A percentile compares a stretch with the other conserved stretches of the same genome.
These are phyloP conservation scores for Catamblyrhynchus diadema DNA, from an alignment of 2,797 vertebrate genomes.

Conservation along the genomic window DNA sequence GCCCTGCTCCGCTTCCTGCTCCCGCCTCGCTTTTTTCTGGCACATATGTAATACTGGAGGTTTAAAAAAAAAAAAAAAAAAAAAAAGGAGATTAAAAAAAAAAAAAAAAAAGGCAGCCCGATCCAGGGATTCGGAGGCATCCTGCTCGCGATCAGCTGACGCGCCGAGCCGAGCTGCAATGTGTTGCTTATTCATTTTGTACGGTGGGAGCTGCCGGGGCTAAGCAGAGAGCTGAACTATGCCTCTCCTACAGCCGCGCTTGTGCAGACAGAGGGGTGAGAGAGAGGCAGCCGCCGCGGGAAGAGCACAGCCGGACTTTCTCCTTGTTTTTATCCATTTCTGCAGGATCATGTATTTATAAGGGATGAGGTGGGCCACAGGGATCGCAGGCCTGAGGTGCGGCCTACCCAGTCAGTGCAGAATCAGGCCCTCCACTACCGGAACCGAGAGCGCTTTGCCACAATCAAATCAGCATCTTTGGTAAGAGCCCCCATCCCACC, in stretches of 20 bases:
- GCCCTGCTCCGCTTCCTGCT: slow-evolving; percentile 56
- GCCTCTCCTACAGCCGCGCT: slow-evolving; percentile 84
- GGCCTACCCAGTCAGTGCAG: slow-evolving; percentile 88
- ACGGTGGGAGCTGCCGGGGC: slow-evolving; percentile 82
- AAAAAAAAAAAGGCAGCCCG: not conserved
- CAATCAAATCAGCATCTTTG: slow-evolving; percentile 98
- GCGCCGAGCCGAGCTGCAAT: slow-evolving; percentile 79
- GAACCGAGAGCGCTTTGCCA: slow-evolving; percentile 96
- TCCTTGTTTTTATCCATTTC: slow-evolving; percentile 84
- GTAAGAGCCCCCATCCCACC: slow-evolving; percentile 81
- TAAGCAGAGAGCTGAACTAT: slow-evolving; percentile 85
- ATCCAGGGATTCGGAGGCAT: slow-evolving; percentile 78
- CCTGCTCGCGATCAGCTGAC: slow-evolving; percentile 85
- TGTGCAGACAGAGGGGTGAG: slow-evolving; percentile 82
- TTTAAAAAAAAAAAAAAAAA: slow-evolving; percentile 35
- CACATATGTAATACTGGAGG: slow-evolving; percentile 76
- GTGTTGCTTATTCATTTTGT: slow-evolving; percentile 83
- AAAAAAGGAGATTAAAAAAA: not conserved
- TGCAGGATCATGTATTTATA: slow-evolving; percentile 95
- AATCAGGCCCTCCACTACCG: slow-evolving; percentile 94
- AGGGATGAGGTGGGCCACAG: slow-evolving; percentile 93
- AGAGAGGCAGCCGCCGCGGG: slow-evolving; percentile 78
- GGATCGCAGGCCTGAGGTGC: slow-evolving; percentile 89
- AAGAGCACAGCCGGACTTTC: slow-evolving; percentile 82
- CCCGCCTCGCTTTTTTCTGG: not conserved